Evolutionary conservation across 2,113 vertebrate species (phyloP), one percentile per base, ranked within the genome.

Genomic region (Pantherophis guttatus): DNA sequence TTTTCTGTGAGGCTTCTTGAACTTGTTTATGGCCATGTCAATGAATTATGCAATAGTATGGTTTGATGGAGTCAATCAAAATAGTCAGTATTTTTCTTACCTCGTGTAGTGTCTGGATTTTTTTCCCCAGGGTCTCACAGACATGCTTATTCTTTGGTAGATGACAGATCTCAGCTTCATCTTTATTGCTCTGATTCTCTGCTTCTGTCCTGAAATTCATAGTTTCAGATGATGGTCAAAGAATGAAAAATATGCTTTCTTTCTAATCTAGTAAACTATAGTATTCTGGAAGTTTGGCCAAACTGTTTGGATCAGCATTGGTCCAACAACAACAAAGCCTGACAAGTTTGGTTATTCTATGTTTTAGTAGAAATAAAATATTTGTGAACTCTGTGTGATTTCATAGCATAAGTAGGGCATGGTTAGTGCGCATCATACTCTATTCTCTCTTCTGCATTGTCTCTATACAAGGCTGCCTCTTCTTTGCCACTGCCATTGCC

Each of bases 41-140:
- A 39, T 10, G 23, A 55, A 44, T 55, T 91, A 39, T 6, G 21
- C 75, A 91, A 86, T 54, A 50, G 8, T 26, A n/a, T 90, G 29
- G 26, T 15, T 90, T 57, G 13, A 19, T 54, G 19, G n/a, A 39
- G 12, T 54, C 50, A 91, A 75, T 1, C 50, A 91, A 75, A 75
- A 19, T 21, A 53, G 7, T 52, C 29, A 90, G 53, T 29, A 21
- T 65, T 65, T 29, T 29, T 24, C 81, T 91, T 94, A 99, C 99
- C 98, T 99, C 98, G 70, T 99, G 98, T 87, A 99, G 97, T 91
- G 98, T 98, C 95, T 98, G 98, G 55, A 98, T 98, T 96, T 99
- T 98, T 94, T 97, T 98, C 90, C 98, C 97, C 94, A 99, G 97
- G 93, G 98, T 96, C 91, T 98, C 98, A 0, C 98, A 98, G 89